Conservation (phyloP, 1,140 invertebrate genomes). For the Trissolcus basalis region DNA sequence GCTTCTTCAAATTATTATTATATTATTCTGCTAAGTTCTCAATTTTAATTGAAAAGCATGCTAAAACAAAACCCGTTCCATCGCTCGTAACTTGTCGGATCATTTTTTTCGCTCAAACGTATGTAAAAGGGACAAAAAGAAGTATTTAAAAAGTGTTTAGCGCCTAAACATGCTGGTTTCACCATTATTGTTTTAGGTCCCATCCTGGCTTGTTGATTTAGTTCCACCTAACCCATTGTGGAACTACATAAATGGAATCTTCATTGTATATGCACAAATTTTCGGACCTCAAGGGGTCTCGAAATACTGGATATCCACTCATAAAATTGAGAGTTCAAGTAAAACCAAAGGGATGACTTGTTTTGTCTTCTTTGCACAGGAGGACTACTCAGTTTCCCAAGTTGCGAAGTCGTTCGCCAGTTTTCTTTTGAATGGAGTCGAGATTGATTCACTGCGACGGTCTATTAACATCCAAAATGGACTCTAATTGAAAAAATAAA, state of each 20-base stretch:
- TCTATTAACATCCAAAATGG: conserved; percentile 5
- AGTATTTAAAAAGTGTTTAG: conserved; percentile 20
- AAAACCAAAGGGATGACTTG: background rate
- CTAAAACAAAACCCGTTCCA: too few relatives aligned
- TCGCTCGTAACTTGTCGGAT: too few relatives aligned
- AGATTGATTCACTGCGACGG: conserved; percentile 7
- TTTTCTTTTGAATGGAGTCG: conserved; percentile 1
- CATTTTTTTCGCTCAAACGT: too few relatives aligned
- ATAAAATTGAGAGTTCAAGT: conserved; percentile 1
- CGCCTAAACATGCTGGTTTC: conserved; percentile 23
- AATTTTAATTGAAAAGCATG: too few relatives aligned
- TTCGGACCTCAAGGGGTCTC: conserved; percentile 14
- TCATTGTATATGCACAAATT: conserved; percentile 22
- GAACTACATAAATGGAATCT: conserved; percentile 33
- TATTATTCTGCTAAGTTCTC: too few relatives aligned
- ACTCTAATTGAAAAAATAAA: conserved; percentile 31
- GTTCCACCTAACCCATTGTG: background rate
- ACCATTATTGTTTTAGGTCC: conserved; percentile 46
- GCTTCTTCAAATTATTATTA: too few relatives aligned
- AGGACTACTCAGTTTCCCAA: background rate
- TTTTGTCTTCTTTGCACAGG: background rate
- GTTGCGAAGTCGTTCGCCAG: background rate
- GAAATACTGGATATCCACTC: conserved; percentile 32
- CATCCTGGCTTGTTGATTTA: conserved; percentile 37
- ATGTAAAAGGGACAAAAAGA: too few relatives aligned